Conservation (phyloP, 2,113 vertebrate species). For the Mustela nigripes region DNA sequence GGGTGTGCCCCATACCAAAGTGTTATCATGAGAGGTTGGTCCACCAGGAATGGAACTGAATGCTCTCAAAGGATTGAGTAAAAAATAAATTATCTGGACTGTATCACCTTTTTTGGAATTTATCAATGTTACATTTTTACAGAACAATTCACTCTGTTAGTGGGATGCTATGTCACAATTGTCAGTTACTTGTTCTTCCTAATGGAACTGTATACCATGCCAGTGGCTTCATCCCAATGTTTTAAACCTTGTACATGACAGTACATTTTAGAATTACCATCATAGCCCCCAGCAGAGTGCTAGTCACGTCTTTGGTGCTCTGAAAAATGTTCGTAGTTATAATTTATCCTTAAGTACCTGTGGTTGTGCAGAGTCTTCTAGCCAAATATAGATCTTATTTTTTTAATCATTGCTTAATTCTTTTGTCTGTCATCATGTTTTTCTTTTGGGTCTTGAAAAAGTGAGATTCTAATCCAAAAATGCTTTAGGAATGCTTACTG, state of each 20-base stretch:
- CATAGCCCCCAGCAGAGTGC: neutral
- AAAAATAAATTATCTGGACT: constrained; percentile 53
- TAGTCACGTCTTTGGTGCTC: neutral
- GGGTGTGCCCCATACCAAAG: constrained; percentile 47
- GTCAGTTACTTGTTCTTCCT: neutral
- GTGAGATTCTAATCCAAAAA: constrained; percentile 53
- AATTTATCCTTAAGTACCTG: constrained; percentile 10
- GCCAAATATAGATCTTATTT: neutral
- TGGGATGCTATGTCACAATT: constrained; percentile 10
- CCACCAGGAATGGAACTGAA: constrained; percentile 63
- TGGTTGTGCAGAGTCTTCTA: neutral
- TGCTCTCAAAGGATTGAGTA: constrained; percentile 33
- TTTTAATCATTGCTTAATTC: constrained; percentile 44
- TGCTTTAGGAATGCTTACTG: constrained; percentile 50
- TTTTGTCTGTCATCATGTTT: constrained; percentile 32
- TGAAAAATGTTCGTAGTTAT: constrained; percentile 15
- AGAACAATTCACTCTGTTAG: neutral
- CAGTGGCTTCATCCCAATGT: neutral
- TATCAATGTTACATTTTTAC: constrained; percentile 45
- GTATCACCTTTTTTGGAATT: constrained; percentile 51
- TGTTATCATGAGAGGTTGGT: constrained; percentile 67
- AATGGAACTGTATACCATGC: neutral
- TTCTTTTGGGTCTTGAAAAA: constrained; percentile 65
- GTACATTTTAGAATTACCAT: constrained; percentile 44
- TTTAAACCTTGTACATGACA: constrained; percentile 32